These are phyloP conservation scores for Smittia aterrima DNA, from an alignment of 2,888 invertebrate species.

Conservation along the genomic window DNA sequence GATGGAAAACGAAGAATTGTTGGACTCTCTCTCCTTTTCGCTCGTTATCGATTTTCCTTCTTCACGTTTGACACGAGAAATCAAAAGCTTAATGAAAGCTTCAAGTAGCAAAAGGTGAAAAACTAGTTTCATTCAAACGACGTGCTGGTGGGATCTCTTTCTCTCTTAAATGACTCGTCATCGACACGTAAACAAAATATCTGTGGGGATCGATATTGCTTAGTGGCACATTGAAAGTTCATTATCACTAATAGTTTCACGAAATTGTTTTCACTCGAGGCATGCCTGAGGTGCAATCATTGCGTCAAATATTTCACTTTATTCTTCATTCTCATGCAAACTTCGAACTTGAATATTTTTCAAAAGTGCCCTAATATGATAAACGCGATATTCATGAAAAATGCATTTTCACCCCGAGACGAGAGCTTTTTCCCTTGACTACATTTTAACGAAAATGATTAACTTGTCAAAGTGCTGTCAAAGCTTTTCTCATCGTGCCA, in stretches of 20 bases:
- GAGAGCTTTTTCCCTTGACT: not conserved
- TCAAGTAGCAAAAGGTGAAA: too few relatives aligned
- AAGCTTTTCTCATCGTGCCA: not conserved
- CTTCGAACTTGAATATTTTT: not conserved
- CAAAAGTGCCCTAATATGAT: not conserved
- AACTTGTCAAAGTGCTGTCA: constrained; percentile 13
- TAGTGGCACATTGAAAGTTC: not conserved
- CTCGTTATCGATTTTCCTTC: too few relatives aligned
- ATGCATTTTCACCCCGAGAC: not conserved
- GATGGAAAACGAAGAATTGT: too few relatives aligned
- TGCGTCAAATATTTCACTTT: not conserved
- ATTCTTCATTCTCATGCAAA: not conserved
- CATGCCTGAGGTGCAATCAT: not conserved
- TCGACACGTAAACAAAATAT: not conserved
- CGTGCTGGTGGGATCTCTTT: too few relatives aligned
- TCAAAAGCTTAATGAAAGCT: too few relatives aligned
- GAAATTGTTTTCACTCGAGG: not conserved
- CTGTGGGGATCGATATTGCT: not conserved
- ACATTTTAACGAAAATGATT: constrained; percentile 10
- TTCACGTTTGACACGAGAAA: too few relatives aligned
- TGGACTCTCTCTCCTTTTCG: too few relatives aligned
- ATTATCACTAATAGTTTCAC: not conserved
- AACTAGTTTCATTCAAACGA: too few relatives aligned
- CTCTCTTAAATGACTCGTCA: not conserved
- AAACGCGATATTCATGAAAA: not conserved